Percentiles rank a stretch among this genome's conserved stretches.
phyloP scores from a whole-genome alignment of 2,888 invertebrate species.

The Drosophila percnosoma region DNA sequence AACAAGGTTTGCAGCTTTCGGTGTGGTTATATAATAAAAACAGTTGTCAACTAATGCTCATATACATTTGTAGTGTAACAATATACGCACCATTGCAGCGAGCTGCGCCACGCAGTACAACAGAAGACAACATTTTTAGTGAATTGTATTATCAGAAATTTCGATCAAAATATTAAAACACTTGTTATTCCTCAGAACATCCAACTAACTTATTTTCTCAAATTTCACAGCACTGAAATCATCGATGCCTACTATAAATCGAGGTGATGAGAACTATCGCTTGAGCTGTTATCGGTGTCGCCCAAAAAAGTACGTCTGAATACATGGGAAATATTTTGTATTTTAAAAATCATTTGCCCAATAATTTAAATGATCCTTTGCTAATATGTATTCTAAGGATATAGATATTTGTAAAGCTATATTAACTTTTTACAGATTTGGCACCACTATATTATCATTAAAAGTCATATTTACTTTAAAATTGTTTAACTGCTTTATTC shows the following conservation, averaged over 20 bases:
- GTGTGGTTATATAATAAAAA: constrained; percentile 78
- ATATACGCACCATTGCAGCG: constrained; percentile 75
- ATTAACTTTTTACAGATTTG: background rate
- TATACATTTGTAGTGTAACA: too few species aligned
- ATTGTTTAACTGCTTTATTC: constrained; percentile 40
- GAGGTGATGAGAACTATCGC: constrained; percentile 14
- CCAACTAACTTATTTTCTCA: constrained; percentile 6
- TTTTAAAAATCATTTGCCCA: background rate
- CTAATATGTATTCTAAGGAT: background rate
- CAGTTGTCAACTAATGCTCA: constrained; percentile 5
- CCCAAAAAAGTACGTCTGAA: background rate
- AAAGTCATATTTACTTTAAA: background rate
- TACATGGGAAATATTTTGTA: background rate
- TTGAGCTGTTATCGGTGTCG: constrained; percentile 15
- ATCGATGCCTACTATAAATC: constrained; percentile 17
- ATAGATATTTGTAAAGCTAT: background rate
- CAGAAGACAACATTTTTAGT: constrained; percentile 71
- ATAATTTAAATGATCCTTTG: background rate
- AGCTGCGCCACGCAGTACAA: constrained; percentile 75
- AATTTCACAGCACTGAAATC: constrained; percentile 53
- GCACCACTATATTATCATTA: background rate
- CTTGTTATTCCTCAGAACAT: constrained; percentile 40
- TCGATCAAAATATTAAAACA: constrained; percentile 40
- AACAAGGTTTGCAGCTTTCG: constrained; percentile 64
- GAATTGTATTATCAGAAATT: constrained; percentile 29